Conservation (phyloP, 2,888 invertebrate species). For the Cordylochernes scorpioides region DNA sequence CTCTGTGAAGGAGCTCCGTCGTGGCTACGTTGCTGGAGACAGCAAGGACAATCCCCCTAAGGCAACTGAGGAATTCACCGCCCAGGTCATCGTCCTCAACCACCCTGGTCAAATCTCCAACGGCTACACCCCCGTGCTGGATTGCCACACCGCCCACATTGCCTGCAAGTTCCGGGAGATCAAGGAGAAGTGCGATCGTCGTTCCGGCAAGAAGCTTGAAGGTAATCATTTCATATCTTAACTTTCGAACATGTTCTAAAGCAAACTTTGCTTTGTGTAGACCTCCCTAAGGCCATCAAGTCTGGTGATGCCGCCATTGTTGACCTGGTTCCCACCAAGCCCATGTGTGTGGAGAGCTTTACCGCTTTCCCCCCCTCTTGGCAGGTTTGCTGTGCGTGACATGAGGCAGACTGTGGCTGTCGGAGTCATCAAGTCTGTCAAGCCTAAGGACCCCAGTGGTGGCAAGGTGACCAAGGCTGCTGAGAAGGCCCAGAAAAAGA, state of each 20-base stretch:
- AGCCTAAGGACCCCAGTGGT: slow-evolving; percentile 54
- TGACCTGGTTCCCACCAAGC: slow-evolving; percentile 70
- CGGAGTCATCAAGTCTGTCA: slow-evolving; percentile 47
- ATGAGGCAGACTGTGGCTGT: slow-evolving; percentile 98
- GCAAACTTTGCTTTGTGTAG: slow-evolving; percentile 29
- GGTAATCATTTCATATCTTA: slow-evolving; percentile 4
- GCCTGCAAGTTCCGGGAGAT: slow-evolving; percentile 98
- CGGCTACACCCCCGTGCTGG: slow-evolving; percentile 95
- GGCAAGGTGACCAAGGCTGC: slow-evolving; percentile 98
- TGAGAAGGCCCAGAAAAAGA: slow-evolving; percentile 88
- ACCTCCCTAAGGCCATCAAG: slow-evolving; percentile 79
- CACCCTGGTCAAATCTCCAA: slow-evolving; percentile 97
- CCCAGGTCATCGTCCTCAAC: slow-evolving; percentile 95
- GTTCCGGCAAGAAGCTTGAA: slow-evolving; percentile 42
- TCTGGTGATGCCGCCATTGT: slow-evolving; percentile 92
- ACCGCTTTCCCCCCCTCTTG: slow-evolving; percentile 90
- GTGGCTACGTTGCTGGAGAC: slow-evolving; percentile 96
- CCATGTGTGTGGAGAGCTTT: slow-evolving; percentile 95
- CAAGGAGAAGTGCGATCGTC: slow-evolving; percentile 93
- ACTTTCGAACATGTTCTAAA: too few relatives aligned
- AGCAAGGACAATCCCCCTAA: slow-evolving; percentile 86
- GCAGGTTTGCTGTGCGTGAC: slow-evolving; percentile 91
- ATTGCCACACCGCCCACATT: slow-evolving; percentile 99
- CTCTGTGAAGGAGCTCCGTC: slow-evolving; percentile 94
- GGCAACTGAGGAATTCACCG: slow-evolving; percentile 75